Base-by-base conservation (phyloP, 2,888 invertebrate genomes). In the Hemicrepidius hirtus region DNA sequence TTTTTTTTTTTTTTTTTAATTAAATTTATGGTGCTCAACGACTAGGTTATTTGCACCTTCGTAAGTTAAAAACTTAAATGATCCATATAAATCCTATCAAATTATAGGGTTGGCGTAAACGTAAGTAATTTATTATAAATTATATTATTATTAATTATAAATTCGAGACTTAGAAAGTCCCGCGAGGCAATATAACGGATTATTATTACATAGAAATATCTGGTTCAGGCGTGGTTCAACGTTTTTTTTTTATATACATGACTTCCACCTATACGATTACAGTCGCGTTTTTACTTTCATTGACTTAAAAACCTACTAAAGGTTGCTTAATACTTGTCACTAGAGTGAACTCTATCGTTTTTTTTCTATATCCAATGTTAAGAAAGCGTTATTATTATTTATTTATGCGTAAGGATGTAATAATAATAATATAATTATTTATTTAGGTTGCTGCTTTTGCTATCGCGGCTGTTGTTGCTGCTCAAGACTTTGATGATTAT, bases 401-500 rank as follows among this genome's bases (percentile, higher is more conserved):
- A n/a, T n/a, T n/a, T n/a, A 21, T 53, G 53, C 53, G 28, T 28
- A 13, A 3, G 20, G 16, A 53, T 3, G 53, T 53, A 28, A 28
- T 10, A 20, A 28, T 10, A 20, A 2, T 10, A 49, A 21, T 16
- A 21, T 49, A 20, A 20, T 12, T 21, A 5, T 24, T 50, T 3
- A 68, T 71, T 4, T 46, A 77, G 77, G 71, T 73, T 12, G 44
- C 70, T 24, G 50, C 24, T 18, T 24, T 69, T 28, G 50, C 69
- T 46, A 70, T 85, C 65, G 80, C 84, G 87, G 83, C 89, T 86
- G 79, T 87, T 84, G 82, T 88, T 84, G 84, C 87, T 86, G 86
- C 85, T 84, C 84, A 90, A 88, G 88, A 88, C 70, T 88, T 87
- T 55, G 87, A 88, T 74, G 88, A 88, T 80, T 83, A 86, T 24